Evolutionary conservation across 2,113 vertebrate genomes (phyloP), one percentile per base, ranked within the genome.

Genomic region (Eidolon helvum): DNA sequence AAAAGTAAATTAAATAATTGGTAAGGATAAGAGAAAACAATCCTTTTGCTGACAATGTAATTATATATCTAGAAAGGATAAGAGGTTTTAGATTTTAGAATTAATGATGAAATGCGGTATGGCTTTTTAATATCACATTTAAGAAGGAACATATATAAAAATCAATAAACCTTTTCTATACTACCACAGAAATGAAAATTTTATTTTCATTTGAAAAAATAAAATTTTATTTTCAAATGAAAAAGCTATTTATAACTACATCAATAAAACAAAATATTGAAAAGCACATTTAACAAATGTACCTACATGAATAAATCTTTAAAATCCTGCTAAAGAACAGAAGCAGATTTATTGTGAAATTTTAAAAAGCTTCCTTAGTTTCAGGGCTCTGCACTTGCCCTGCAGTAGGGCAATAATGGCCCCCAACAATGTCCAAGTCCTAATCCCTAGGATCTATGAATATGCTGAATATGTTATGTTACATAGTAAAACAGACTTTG

Each of bases 1-100:
- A 77, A 92, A 95, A 75, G 78, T 50, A 55, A 89, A 71, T 48
- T 48, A 72, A 86, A 68, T 75, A 89, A 83, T 40, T 48, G 21
- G n/a, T 83, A 94, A 87, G 30, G 43, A 86, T 65, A 94, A 80
- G 19, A 83, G 16, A 90, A 91, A 93, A 87, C 21, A 61, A 72
- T 53, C 18, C 10, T 93, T 94, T 84, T 97, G 14, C 48, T 93
- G 35, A 75, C 61, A 22, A 83, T 61, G 43, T 61, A 87, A 38
- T 92, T 82, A 82, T 50, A 45, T 48, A 93, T 33, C 40, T 30
- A 68, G 9, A 71, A 84, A 90, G 10, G 9, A 72, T 91, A 63
- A 71, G 72, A 92, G 38, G 72, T 72, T 79, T 43, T 92, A 50
- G 38, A 59, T 59, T 59, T 59, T 74, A 50, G 21, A 90, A 87